Base-by-base conservation (phyloP, 2,113 vertebrate genomes). In the Crotalus helleri region DNA sequence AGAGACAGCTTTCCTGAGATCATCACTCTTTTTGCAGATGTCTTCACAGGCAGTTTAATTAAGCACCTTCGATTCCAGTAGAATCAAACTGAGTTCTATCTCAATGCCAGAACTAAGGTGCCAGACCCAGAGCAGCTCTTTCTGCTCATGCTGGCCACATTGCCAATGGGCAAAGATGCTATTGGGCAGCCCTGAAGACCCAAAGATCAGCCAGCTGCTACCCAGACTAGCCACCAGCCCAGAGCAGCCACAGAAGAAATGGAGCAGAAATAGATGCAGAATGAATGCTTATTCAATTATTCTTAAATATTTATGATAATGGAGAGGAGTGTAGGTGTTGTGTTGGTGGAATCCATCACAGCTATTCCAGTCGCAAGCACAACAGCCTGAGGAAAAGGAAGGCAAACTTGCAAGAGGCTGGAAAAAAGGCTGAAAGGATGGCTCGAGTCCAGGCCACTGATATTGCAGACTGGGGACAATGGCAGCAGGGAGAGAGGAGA, bases 251-350 rank as follows among this genome's bases (percentile, higher is more conserved):
- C 33, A n/a, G 54, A 17, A 44, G n/a, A 29, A 39, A 17, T 44
- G 10, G 49, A 39, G 64, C 54, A 94, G 96, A 92, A 46, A 17
- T 93, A 93, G 94, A 94, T 94, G 95, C 93, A 86, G 93, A 93
- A 95, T 91, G 95, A 96, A 96, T 96, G 95, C 96, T 90, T 95
- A 94, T 95, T 94, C 96, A 96, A 96, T 96, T 96, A 96, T 96
- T 96, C 95, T 96, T 95, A 96, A 96, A 96, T 96, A 95, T 95
- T 95, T 94, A 0, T 93, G 96, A 92, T 95, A 95, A 97, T 94
- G 95, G 5, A 94, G 95, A 93, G 90, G 51, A 54, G 19, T n/a
- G 64, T 33, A 17, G 95, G 93, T 69, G 95, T 93, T 92, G 90
- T 93, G 23, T 0, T 7, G 95, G 94, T 93, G 61, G 94, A 96